A percentile compares a stretch with the other conserved stretches of the same genome.
phyloP scores from a whole-genome alignment of 2,888 invertebrate species.

The Leptinotarsa haldemani region DNA sequence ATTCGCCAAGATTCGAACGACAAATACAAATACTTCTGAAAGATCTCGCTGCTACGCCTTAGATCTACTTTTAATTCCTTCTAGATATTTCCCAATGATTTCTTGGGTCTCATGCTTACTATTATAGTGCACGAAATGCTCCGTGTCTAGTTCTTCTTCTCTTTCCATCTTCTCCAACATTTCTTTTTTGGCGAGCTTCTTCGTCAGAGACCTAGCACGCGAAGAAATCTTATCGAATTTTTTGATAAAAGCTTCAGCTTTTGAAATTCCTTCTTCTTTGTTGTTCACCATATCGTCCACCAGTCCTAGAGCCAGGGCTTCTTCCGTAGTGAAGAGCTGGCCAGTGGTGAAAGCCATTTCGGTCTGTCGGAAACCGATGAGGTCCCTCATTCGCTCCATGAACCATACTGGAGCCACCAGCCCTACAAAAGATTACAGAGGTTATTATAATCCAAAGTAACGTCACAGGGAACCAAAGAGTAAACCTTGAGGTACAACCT shows the following conservation, averaged over 20 bases:
- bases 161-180: slow-evolving; percentile 63
- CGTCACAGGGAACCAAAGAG: no score
- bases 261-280: slow-evolving; percentile 76
- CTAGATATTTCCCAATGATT: neutral
- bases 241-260: slow-evolving; percentile 75
- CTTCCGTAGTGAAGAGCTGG: slow-evolving; percentile 78
- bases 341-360: slow-evolving; percentile 83
- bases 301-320: slow-evolving; percentile 80
- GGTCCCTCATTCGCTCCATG: slow-evolving; percentile 72
- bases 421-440: slow-evolving; percentile 68
- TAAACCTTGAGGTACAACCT: no score
- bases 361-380: slow-evolving; percentile 74
- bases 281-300: slow-evolving; percentile 79
- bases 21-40: neutral
- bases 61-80: slow-evolving; percentile 4
- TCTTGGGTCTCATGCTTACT: neutral
- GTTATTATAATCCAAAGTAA: no score
- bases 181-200: slow-evolving; percentile 68
- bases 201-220: slow-evolving; percentile 70
- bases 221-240: slow-evolving; percentile 76
- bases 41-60: neutral
- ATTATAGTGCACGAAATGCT: slow-evolving; percentile 69
- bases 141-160: slow-evolving; percentile 72
- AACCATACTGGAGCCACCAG: slow-evolving; percentile 84
- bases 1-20: neutral